Conservation (phyloP, 1,140 invertebrate genomes). For the Lethrus apterus region DNA sequence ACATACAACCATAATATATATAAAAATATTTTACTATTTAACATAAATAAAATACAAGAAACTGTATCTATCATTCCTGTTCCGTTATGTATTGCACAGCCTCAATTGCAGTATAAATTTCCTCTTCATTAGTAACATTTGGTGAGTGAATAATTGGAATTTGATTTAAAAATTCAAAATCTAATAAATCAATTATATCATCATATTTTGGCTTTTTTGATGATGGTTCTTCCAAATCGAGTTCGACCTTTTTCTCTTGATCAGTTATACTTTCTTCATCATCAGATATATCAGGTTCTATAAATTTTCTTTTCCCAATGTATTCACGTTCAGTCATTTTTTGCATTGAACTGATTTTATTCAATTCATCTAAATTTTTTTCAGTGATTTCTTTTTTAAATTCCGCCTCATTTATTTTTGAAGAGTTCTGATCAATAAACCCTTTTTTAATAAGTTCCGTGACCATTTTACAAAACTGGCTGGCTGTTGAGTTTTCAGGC, state of each 20-base stretch:
- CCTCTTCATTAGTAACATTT: too few species aligned
- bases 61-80: too few species aligned
- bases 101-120: too few species aligned
- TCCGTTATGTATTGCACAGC: too few species aligned
- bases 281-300: slow-evolving; percentile 10
- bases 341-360: slow-evolving; percentile 1
- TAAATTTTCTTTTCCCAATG: slow-evolving; percentile 3
- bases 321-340: not conserved
- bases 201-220: not conserved
- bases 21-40: too few species aligned
- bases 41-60: too few species aligned
- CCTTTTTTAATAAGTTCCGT: slow-evolving; percentile 6
- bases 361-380: slow-evolving; percentile 6
- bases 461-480: slow-evolving; percentile 3
- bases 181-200: too few species aligned
- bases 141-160: too few species aligned
- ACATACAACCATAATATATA: too few species aligned
- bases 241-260: not conserved
- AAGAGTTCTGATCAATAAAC: slow-evolving; percentile 7
- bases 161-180: too few species aligned
- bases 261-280: slow-evolving; percentile 15
- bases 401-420: slow-evolving; percentile 1
- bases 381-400: too few species aligned
- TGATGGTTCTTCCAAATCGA: slow-evolving; percentile 6
- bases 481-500: slow-evolving; percentile 4